phyloP scores from a whole-genome alignment of 1,140 invertebrate species.

The Homarus americanus region DNA sequence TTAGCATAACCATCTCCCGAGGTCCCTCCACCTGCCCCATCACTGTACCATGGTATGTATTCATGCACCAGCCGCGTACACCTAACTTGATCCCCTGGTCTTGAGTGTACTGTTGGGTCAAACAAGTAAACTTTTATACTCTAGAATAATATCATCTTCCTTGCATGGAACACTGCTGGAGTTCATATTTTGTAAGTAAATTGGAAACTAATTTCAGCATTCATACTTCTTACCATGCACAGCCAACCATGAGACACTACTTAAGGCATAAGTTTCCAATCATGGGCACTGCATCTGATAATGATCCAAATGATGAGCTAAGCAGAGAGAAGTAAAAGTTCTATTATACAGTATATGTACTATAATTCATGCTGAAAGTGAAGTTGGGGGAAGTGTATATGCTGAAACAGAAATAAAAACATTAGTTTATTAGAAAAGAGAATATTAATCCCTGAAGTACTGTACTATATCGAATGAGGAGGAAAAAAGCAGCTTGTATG shows the following conservation, averaged over 20 bases:
- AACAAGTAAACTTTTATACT: neutral
- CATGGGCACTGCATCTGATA: neutral
- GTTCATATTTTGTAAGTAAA: neutral
- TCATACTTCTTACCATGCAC: neutral
- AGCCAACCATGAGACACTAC: neutral
- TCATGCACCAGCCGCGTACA: constrained; percentile 54
- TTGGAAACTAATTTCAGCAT: neutral
- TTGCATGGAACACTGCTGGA: neutral
- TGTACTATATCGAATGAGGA: neutral
- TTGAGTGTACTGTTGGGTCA: constrained; percentile 51
- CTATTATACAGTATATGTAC: neutral
- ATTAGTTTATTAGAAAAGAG: neutral
- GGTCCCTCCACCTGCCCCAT: constrained; percentile 52
- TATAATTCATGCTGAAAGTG: neutral
- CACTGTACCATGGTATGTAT: constrained; percentile 53
- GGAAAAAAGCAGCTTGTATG: neutral
- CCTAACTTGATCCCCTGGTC: constrained; percentile 49
- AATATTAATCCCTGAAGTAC: neutral
- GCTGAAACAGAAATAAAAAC: neutral
- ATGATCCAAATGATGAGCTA: neutral
- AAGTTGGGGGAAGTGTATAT: neutral
- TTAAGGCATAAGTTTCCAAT: neutral
- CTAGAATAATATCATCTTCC: neutral
- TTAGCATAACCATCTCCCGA: constrained; percentile 26
- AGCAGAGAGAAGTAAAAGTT: neutral